Conservation (phyloP, 1,140 invertebrate species). For the Archegozetes longisetosus region DNA sequence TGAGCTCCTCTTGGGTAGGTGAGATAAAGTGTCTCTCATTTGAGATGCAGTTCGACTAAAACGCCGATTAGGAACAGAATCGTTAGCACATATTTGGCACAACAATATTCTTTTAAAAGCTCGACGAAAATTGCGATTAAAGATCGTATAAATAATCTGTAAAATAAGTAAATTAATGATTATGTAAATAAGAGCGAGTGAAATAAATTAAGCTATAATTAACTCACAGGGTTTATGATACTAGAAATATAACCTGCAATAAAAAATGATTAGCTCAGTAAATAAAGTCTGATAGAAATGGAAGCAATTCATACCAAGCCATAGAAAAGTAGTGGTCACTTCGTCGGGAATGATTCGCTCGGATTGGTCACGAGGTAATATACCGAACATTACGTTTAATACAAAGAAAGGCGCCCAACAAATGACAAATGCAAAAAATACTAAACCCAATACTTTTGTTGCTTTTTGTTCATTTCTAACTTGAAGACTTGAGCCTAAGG, state of each 20-base stretch:
- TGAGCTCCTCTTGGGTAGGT: not conserved
- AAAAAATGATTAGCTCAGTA: slow-evolving; percentile 14
- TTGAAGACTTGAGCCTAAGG: slow-evolving; percentile 16
- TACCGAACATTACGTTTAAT: slow-evolving; percentile 57
- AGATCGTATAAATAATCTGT: slow-evolving; percentile 78
- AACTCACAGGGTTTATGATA: not conserved
- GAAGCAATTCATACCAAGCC: slow-evolving; percentile 63
- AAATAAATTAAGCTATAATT: too few relatives aligned
- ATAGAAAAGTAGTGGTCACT: slow-evolving; percentile 43
- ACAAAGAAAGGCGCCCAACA: slow-evolving; percentile 88
- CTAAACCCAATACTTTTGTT: slow-evolving; percentile 79
- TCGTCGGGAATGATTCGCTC: slow-evolving; percentile 73
- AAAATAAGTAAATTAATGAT: too few relatives aligned
- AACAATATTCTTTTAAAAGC: slow-evolving; percentile 74
- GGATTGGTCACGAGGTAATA: slow-evolving; percentile 42
- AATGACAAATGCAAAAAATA: slow-evolving; percentile 83
- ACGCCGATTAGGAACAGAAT: not conserved
- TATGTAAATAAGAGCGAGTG: too few relatives aligned
- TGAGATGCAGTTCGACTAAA: not conserved
- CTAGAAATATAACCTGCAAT: not conserved
- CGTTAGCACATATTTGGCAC: slow-evolving; percentile 33
- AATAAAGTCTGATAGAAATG: too few relatives aligned
- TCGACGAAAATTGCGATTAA: slow-evolving; percentile 79
- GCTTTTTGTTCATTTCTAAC: slow-evolving; percentile 60
- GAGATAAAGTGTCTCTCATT: not conserved